Conservation (phyloP, 2,113 vertebrate genomes). For the Oryctolagus cuniculus region DNA sequence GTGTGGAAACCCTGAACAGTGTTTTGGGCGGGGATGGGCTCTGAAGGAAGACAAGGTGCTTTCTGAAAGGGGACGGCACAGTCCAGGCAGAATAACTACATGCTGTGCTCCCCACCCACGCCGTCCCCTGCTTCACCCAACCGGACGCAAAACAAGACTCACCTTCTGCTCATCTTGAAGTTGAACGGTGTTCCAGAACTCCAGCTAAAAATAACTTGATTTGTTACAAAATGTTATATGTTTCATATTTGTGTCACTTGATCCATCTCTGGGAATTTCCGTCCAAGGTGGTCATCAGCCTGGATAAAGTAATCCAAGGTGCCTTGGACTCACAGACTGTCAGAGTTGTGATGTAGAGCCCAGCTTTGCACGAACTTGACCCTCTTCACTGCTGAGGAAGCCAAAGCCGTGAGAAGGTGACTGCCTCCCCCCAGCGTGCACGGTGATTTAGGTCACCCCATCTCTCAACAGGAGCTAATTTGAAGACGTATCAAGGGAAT, state of each 20-base stretch:
- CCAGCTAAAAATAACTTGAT: background rate
- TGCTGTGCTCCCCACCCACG: background rate
- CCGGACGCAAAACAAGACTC: background rate
- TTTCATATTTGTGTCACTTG: background rate
- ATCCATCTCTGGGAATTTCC: background rate
- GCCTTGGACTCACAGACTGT: background rate
- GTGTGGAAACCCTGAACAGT: background rate
- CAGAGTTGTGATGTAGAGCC: background rate
- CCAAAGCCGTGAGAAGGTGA: background rate
- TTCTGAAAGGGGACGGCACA: background rate
- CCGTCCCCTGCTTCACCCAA: background rate
- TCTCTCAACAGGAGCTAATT: constrained; percentile 49
- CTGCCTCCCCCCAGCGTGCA: background rate
- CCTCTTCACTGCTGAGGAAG: background rate
- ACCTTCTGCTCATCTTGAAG: background rate
- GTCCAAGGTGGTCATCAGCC: background rate
- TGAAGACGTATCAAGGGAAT: background rate
- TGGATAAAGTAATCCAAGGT: background rate
- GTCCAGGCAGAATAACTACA: background rate
- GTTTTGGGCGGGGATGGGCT: background rate
- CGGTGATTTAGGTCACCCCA: background rate
- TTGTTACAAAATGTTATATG: background rate
- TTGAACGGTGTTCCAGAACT: background rate
- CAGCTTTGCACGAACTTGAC: background rate
- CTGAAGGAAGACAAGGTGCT: background rate